phyloP scores from a whole-genome alignment of 1,140 invertebrate species.

The Drosophila tsacasi region DNA sequence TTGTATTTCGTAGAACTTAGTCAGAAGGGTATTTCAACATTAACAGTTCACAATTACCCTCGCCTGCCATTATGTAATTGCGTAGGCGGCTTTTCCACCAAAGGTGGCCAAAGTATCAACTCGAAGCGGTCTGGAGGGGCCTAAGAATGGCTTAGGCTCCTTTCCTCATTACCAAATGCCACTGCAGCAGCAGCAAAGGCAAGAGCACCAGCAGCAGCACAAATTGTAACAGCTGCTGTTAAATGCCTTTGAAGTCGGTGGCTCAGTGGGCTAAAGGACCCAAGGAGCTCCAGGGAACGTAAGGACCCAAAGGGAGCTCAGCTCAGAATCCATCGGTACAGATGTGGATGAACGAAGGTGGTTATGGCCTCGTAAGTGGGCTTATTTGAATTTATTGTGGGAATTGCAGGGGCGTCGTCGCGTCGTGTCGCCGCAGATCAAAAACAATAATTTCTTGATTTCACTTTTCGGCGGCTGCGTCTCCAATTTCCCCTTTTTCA shows the following conservation, averaged over 20 bases:
- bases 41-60: not conserved
- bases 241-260: conserved; percentile 65
- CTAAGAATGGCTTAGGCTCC: conserved; percentile 50
- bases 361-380: conserved; percentile 37
- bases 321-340: conserved; percentile 17
- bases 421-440: conserved; percentile 39
- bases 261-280: conserved; percentile 11
- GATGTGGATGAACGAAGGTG: conserved; percentile 39
- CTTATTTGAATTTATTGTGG: conserved; percentile 74
- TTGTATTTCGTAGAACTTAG: not conserved
- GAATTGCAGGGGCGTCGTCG: conserved; percentile 16
- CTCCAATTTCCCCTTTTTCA: conserved; percentile 4
- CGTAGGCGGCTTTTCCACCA: conserved; percentile 7
- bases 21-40: not conserved
- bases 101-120: conserved; percentile 35
- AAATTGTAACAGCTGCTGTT: conserved; percentile 45
- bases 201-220: conserved; percentile 16
- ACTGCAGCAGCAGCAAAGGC: conserved; percentile 19
- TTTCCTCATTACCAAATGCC: conserved; percentile 72
- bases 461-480: conserved; percentile 31
- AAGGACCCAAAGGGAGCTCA: conserved; percentile 7
- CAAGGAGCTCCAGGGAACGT: not conserved
- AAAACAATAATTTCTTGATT: conserved; percentile 75
- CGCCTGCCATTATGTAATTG: conserved; percentile 28
- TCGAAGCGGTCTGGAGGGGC: not conserved